Evolutionary conservation across 1,140 invertebrate species (phyloP).

Genomic region (Anastatus disparis): DNA sequence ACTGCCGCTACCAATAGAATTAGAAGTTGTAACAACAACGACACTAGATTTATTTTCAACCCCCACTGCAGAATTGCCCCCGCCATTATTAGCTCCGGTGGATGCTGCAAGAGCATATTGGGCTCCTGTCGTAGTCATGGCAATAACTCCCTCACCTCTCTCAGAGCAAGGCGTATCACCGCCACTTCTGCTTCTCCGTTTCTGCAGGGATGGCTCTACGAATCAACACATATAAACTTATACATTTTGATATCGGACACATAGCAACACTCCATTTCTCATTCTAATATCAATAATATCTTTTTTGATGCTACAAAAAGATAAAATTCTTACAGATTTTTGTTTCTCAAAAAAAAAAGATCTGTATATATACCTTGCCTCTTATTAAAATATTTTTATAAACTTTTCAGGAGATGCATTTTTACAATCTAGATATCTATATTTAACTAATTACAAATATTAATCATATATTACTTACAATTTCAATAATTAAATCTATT

Average conservation of each 20-base stretch:
- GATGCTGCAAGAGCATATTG: slow-evolving; percentile 65
- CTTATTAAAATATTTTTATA: no score
- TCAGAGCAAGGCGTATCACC: slow-evolving; percentile 55
- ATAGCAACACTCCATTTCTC: slow-evolving; percentile 31
- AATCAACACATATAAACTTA: slow-evolving; percentile 40
- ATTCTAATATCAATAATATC: slow-evolving; percentile 56
- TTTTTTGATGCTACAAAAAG: slow-evolving; percentile 1
- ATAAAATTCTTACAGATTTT: background rate
- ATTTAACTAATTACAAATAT: no score
- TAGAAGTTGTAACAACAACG: slow-evolving; percentile 64
- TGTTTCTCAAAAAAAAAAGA: background rate
- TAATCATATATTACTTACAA: no score
- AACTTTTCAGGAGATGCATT: no score
- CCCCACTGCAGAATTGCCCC: slow-evolving; percentile 57
- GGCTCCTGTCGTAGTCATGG: slow-evolving; percentile 67
- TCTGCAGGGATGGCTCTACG: slow-evolving; percentile 58
- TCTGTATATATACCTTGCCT: no score
- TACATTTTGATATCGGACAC: slow-evolving; percentile 16
- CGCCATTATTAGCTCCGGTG: slow-evolving; percentile 56
- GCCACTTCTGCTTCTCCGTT: slow-evolving; percentile 54
- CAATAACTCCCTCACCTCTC: slow-evolving; percentile 62
- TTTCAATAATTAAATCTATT: no score
- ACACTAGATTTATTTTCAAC: slow-evolving; percentile 62
- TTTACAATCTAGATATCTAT: no score
- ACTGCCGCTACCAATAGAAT: slow-evolving; percentile 58